These are phyloP conservation scores for Isurus oxyrinchus DNA, from an alignment of 2,113 vertebrate species.

Conservation along the genomic window DNA sequence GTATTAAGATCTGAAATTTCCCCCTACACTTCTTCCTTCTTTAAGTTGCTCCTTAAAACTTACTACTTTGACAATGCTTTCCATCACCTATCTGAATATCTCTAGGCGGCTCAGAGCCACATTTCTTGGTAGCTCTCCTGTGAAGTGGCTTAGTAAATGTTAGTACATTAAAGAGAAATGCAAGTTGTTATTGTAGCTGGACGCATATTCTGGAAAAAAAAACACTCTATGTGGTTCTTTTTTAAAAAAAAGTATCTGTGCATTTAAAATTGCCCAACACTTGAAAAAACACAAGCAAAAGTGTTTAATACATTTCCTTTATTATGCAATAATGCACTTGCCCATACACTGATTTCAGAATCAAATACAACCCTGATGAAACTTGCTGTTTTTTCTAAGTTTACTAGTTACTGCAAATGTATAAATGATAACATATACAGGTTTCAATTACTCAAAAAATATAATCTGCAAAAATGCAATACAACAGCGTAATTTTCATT, in stretches of 20 bases:
- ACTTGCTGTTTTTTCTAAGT: slow-evolving; percentile 38
- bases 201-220: not conserved
- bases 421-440: slow-evolving; percentile 51
- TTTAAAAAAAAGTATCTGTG: not conserved
- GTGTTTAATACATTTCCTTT: slow-evolving; percentile 31
- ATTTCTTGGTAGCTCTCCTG: not conserved
- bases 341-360: slow-evolving; percentile 41
- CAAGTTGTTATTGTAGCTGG: not conserved
- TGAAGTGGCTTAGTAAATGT: not conserved
- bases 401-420: slow-evolving; percentile 44
- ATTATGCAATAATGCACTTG: slow-evolving; percentile 39
- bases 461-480: slow-evolving; percentile 56
- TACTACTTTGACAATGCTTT: not conserved
- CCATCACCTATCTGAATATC: not conserved
- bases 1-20: not conserved
- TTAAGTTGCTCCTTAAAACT: not conserved
- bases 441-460: slow-evolving; percentile 55
- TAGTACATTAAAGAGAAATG: not conserved
- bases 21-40: not conserved
- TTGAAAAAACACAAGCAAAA: slow-evolving; percentile 3
- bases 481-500: slow-evolving; percentile 37
- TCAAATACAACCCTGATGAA: slow-evolving; percentile 43
- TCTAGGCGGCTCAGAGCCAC: not conserved
- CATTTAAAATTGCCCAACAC: not conserved
- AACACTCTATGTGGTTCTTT: not conserved